phyloP scores from a whole-genome alignment of 1,140 invertebrate species.

The Protaetia brevitarsis region DNA sequence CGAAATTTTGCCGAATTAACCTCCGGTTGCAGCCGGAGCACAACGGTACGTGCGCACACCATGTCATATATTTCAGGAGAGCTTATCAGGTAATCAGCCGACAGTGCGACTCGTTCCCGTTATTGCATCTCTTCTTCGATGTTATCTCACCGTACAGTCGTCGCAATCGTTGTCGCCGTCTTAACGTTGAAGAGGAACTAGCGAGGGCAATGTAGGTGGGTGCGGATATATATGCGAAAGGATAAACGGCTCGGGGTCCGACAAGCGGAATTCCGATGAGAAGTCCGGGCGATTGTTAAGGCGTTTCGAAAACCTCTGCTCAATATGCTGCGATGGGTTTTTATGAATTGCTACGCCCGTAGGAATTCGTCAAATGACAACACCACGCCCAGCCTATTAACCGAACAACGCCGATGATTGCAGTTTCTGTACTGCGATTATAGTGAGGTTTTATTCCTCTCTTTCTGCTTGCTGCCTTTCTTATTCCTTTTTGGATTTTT shows the following conservation, averaged over 20 bases:
- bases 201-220: not conserved
- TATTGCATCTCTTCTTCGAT: constrained; percentile 14
- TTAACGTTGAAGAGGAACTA: not conserved
- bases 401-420: not conserved
- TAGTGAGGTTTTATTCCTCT: not conserved
- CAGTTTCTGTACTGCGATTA: not conserved
- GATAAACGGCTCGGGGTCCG: not conserved
- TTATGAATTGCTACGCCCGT: not conserved
- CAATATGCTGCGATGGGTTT: not conserved
- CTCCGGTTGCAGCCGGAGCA: not conserved
- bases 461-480: not conserved
- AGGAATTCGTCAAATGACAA: not conserved
- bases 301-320: not conserved
- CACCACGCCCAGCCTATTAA: not conserved
- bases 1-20: constrained; percentile 7
- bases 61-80: constrained; percentile 3
- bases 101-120: constrained; percentile 12
- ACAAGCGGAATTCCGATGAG: not conserved
- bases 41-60: constrained; percentile 1
- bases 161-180: not conserved
- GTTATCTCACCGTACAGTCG: not conserved
- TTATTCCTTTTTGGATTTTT: not conserved
- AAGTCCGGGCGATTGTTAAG: not conserved
- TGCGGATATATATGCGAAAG: not conserved
- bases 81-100: constrained; percentile 12